Conservation (phyloP, 2,113 vertebrate species). For the Propithecus coquereli region DNA sequence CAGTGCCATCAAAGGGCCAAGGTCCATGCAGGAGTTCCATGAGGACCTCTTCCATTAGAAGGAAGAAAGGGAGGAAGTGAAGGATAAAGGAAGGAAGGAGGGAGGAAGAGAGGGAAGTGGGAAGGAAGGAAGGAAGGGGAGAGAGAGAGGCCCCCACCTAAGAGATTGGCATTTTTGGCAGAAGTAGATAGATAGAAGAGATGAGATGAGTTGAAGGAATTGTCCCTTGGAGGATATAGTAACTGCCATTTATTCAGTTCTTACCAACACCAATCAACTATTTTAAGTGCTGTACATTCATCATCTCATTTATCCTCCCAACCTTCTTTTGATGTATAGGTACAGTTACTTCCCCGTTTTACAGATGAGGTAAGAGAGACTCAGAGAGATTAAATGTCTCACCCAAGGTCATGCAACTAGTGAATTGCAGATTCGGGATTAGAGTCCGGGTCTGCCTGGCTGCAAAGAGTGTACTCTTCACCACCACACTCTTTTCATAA, state of each 20-base stretch:
- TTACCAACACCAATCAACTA: not conserved
- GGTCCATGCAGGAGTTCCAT: not conserved
- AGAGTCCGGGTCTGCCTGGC: not conserved
- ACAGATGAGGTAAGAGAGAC: slow-evolving; percentile 14
- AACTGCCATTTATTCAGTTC: not conserved
- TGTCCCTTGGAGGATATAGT: not conserved
- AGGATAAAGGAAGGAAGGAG: not conserved
- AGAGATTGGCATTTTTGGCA: not conserved
- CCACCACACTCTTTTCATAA: not conserved
- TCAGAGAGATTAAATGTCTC: not conserved
- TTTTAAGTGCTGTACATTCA: slow-evolving; percentile 21
- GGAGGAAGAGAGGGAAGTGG: not conserved
- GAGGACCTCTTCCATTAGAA: not conserved
- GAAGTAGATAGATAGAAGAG: not conserved
- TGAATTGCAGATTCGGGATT: not conserved
- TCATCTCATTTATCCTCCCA: slow-evolving; percentile 35
- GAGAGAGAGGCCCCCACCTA: not conserved
- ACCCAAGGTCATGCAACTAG: not conserved
- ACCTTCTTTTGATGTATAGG: not conserved
- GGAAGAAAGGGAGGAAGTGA: not conserved
- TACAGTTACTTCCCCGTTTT: slow-evolving; percentile 36
- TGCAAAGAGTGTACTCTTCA: not conserved
- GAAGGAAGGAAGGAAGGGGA: not conserved
- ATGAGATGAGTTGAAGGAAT: slow-evolving; percentile 18
- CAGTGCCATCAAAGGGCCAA: not conserved